Percentiles rank a stretch among this genome's conserved stretches.
Evolutionary conservation across 2,888 invertebrate genomes (phyloP).

Genomic region (Syrista parreyssii): DNA sequence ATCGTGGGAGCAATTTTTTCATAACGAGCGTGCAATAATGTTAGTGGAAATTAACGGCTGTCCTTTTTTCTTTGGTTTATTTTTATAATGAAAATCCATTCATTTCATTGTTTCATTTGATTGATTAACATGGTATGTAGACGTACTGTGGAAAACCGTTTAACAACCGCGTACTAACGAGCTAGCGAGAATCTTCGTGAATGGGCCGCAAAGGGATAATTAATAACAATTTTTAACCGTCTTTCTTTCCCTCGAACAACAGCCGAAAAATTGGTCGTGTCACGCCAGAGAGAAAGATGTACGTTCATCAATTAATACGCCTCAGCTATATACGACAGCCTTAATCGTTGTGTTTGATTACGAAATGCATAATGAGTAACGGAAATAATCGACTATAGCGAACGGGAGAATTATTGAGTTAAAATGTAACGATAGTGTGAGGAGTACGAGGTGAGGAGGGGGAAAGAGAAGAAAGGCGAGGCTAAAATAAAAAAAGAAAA

Average conservation of each 20-base stretch:
- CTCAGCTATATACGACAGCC: constrained; percentile 34
- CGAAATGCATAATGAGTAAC: constrained; percentile 29
- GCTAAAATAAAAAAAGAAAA: background rate
- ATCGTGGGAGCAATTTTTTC: constrained; percentile 16
- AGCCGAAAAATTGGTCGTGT: background rate
- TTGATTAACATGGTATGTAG: background rate
- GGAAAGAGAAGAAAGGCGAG: background rate
- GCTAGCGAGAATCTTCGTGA: background rate
- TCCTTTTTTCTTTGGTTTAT: background rate
- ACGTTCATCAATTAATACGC: constrained; percentile 20
- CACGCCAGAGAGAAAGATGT: constrained; percentile 2
- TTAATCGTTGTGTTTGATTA: constrained; percentile 37
- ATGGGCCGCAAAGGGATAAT: background rate
- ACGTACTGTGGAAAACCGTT: background rate
- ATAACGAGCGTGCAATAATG: constrained; percentile 14
- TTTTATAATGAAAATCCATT: background rate
- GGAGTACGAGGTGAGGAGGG: background rate
- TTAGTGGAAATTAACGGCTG: background rate
- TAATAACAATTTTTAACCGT: background rate
- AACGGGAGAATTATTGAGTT: constrained; percentile 12
- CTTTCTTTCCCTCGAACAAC: background rate
- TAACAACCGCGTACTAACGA: background rate
- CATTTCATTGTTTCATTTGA: background rate
- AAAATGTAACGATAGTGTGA: background rate
- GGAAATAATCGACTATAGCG: constrained; percentile 4